A percentile compares a stretch with the other conserved stretches of the same genome.
These are phyloP conservation scores for Apostichopus californicus DNA, from an alignment of 35 echinoderm and acorn worm species.

Conservation along the genomic window DNA sequence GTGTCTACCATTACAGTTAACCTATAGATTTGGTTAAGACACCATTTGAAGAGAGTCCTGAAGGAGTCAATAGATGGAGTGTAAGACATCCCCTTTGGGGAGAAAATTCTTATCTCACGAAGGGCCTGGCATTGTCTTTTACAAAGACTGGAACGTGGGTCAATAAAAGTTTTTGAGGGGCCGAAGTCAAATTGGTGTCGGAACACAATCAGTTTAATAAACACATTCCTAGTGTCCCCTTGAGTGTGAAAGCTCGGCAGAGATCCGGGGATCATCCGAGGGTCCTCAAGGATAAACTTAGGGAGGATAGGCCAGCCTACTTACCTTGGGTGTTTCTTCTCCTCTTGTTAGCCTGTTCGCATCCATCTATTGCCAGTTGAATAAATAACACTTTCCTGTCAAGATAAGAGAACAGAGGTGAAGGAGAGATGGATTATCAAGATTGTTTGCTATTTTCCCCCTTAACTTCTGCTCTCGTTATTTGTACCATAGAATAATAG, in stretches of 20 bases:
- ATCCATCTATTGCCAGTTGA: neutral
- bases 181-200: conserved; percentile 42
- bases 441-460: neutral
- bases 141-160: conserved; percentile 35
- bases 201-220: conserved; percentile 44
- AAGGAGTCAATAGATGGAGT: conserved; percentile 30
- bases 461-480: too few species aligned
- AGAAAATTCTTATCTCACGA: neutral
- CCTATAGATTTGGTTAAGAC: conserved; percentile 13
- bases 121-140: conserved; percentile 16
- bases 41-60: conserved; percentile 16
- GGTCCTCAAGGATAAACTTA: neutral
- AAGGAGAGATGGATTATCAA: neutral
- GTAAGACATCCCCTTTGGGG: conserved; percentile 3
- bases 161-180: conserved; percentile 32
- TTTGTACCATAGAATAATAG: too few species aligned
- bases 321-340: neutral
- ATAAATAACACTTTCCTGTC: neutral
- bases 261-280: neutral
- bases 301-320: neutral
- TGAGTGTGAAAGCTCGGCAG: neutral
- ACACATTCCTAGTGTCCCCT: conserved; percentile 22
- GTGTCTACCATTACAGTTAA: too few species aligned
- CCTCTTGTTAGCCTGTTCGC: neutral
- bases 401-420: neutral